Base-by-base conservation (phyloP, 2,113 vertebrate species). In the Austrofundulus limnaeus region DNA sequence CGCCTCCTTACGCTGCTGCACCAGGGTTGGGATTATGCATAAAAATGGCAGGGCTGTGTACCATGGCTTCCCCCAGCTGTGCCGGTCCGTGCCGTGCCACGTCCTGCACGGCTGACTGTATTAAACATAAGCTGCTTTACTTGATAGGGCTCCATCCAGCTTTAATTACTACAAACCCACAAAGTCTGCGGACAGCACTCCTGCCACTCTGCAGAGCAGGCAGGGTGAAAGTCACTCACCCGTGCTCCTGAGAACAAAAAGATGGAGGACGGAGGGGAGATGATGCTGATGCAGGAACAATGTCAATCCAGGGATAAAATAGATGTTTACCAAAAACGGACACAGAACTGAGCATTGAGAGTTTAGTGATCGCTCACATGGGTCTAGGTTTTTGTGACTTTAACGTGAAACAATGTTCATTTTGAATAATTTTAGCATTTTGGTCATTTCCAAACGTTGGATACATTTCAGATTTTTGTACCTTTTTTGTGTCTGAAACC, bases 61-160 rank as follows among this genome's bases (percentile, higher is more conserved):
- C 67, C 37, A 55, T 67, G 71, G 52, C 15, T 64, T 70, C 59
- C 66, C 71, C 73, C 72, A 24, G 61, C 70, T n/a, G 63, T 20
- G 49, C 63, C 31, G 59, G 79, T 62, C 87, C 75, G 31, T 71
- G 82, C 77, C n/a, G n/a, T n/a, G n/a, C n/a, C n/a, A n/a, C n/a
- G n/a, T n/a, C n/a, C 82, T 80, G 83, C 85, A 85, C 85, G 86
- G 82, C 82, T 91, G 89, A 86, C 88, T 89, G 89, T 84, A 90
- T 90, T 91, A 91, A 89, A 85, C 83, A 83, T 92, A 91, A 92
- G 91, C 90, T 77, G 91, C 92, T 92, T 92, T 92, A 80, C 88
- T 87, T 91, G 88, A 92, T 90, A 87, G 86, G 81, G 78, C 75
- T 88, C 84, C 71, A 87, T 91, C 89, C 87, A 83, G 88, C 86